These are phyloP conservation scores for Carlito syrichta DNA, from an alignment of 2,113 vertebrate genomes.

Conservation along the genomic window DNA sequence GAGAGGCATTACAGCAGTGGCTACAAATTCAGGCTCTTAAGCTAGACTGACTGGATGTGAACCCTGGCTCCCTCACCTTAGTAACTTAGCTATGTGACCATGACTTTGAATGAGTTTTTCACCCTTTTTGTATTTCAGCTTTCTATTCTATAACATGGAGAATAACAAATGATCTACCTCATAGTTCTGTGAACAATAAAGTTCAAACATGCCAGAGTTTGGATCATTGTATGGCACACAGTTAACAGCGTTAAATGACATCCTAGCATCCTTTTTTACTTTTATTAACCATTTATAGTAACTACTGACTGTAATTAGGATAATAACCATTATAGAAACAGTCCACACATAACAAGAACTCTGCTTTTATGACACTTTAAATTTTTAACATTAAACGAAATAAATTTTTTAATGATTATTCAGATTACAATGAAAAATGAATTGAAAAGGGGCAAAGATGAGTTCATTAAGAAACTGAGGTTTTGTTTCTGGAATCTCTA, in stretches of 20 bases:
- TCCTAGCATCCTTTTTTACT: background rate
- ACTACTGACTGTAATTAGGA: background rate
- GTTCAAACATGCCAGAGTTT: background rate
- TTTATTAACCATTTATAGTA: slow-evolving; percentile 11
- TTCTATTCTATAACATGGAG: background rate
- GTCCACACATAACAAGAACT: background rate
- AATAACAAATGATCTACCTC: background rate
- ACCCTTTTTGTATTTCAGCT: background rate
- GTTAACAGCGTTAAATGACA: slow-evolving; percentile 13
- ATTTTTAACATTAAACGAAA: background rate
- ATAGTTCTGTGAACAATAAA: background rate
- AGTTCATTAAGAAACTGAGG: no score
- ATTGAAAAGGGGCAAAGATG: background rate
- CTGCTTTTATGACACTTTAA: slow-evolving; percentile 10
- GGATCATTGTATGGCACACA: background rate
- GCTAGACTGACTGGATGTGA: background rate
- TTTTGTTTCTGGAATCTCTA: no score
- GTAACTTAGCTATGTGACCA: background rate
- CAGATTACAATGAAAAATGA: background rate
- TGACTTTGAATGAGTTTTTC: background rate
- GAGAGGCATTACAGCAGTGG: background rate
- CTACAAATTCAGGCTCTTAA: background rate
- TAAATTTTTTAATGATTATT: background rate
- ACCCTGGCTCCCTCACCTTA: background rate
- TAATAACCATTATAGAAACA: background rate